phyloP scores from a whole-genome alignment of 2,888 invertebrate species.

The Polydrusus tereticollis region DNA sequence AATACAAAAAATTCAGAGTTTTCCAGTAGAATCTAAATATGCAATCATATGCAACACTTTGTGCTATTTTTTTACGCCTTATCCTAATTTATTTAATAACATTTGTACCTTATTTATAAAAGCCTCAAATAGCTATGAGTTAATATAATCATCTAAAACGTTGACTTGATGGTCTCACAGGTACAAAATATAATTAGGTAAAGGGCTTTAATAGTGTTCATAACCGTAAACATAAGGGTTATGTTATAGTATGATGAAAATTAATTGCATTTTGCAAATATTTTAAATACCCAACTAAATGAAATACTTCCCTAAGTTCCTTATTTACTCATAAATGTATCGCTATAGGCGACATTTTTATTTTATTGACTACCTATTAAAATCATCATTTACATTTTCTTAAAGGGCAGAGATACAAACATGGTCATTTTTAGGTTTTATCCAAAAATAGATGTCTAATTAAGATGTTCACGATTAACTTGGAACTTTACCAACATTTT shows the following conservation, averaged over 20 bases:
- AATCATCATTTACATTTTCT: background rate
- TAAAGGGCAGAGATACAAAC: background rate
- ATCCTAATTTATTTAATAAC: too few relatives aligned
- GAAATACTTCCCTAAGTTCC: too few relatives aligned
- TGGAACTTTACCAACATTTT: constrained; percentile 11
- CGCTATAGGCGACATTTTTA: background rate
- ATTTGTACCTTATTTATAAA: too few relatives aligned
- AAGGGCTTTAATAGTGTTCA: background rate
- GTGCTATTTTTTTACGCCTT: too few relatives aligned
- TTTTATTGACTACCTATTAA: background rate
- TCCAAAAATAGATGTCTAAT: constrained; percentile 4
- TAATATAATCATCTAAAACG: background rate
- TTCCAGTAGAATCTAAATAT: too few relatives aligned
- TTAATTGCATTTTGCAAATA: background rate
- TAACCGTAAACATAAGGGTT: background rate
- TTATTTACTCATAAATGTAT: too few relatives aligned
- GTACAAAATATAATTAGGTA: background rate
- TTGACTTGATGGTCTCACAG: background rate
- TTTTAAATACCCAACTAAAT: background rate
- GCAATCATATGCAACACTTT: too few relatives aligned
- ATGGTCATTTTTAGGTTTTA: background rate
- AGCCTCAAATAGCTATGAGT: background rate
- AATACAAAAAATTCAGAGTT: too few relatives aligned
- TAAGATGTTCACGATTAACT: background rate
- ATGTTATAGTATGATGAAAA: background rate